Conservation (phyloP, 2,113 vertebrate species). For the Poeciliopsis retropinna region DNA sequence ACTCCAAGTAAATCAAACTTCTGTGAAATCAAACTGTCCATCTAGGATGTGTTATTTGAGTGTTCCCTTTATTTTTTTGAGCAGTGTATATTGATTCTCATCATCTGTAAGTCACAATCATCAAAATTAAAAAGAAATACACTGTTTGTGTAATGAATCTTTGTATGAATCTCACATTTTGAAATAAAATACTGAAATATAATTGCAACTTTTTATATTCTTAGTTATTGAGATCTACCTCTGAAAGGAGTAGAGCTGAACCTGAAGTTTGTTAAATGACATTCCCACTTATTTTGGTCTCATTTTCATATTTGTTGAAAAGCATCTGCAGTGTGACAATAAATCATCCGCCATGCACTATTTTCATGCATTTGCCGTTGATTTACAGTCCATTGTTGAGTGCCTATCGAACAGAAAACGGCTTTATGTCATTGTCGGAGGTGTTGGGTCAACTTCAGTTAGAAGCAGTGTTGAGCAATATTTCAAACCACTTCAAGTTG, state of each 20-base stretch:
- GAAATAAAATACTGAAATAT: not conserved
- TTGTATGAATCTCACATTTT: not conserved
- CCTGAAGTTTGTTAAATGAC: conserved; percentile 59
- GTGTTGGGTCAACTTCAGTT: conserved; percentile 72
- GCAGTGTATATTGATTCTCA: not conserved
- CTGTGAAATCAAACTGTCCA: too few relatives aligned
- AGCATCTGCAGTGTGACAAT: conserved; percentile 74
- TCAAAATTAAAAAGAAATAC: not conserved
- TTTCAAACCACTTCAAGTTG: conserved; percentile 72
- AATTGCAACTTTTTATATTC: not conserved
- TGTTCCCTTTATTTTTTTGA: too few relatives aligned
- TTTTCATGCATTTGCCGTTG: conserved; percentile 81
- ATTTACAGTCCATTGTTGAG: conserved; percentile 79
- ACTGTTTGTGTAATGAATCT: not conserved
- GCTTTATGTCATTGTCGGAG: conserved; percentile 73
- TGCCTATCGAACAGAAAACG: conserved; percentile 77
- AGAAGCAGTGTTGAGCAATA: conserved; percentile 63
- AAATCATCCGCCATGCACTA: conserved; percentile 69
- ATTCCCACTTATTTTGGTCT: conserved; percentile 70
- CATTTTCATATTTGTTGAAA: conserved; percentile 84
- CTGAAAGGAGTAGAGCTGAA: conserved; percentile 21
- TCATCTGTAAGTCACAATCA: not conserved
- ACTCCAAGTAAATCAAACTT: too few relatives aligned
- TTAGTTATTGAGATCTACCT: not conserved
- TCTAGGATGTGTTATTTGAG: too few relatives aligned